A percentile compares a stretch with the other conserved stretches of the same genome.
Evolutionary conservation across 2,797 vertebrate genomes (phyloP).

Genomic region (Sebastes dallii): DNA sequence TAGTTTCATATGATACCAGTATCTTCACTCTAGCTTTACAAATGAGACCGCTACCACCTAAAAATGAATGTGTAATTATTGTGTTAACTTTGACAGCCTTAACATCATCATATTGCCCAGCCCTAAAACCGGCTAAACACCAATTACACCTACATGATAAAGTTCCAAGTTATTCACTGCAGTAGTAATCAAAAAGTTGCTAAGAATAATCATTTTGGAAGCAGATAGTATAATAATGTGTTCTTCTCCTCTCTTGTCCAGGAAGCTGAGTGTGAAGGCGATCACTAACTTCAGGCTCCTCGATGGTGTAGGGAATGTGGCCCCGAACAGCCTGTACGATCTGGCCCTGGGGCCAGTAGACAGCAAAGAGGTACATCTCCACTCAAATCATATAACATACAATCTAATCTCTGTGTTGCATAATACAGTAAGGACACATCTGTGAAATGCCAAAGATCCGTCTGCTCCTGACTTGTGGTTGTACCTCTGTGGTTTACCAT

Average conservation of each 20-base stretch:
- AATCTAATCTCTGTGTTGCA: neutral
- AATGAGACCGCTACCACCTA: too few relatives aligned
- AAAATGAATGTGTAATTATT: too few relatives aligned
- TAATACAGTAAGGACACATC: neutral
- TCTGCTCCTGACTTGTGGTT: neutral
- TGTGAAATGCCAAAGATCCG: neutral
- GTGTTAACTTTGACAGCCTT: too few relatives aligned
- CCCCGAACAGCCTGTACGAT: constrained; percentile 90
- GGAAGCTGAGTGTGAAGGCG: constrained; percentile 91
- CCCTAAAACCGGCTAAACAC: neutral
- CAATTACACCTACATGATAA: neutral
- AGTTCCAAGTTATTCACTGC: neutral
- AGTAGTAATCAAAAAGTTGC: neutral
- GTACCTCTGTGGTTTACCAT: neutral
- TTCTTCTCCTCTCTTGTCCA: constrained; percentile 48
- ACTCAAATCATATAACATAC: too few relatives aligned
- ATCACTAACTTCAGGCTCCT: constrained; percentile 89
- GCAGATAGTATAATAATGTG: neutral
- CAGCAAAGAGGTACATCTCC: constrained; percentile 81
- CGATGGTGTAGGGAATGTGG: constrained; percentile 89
- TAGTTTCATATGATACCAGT: too few relatives aligned
- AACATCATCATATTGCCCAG: too few relatives aligned
- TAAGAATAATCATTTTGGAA: neutral
- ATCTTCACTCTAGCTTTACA: too few relatives aligned
- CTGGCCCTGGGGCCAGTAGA: constrained; percentile 91